A percentile compares a stretch with the other conserved stretches of the same genome.
Conservation (phyloP, 2,797 vertebrate genomes). For the Enteromius trimaculatus region DNA sequence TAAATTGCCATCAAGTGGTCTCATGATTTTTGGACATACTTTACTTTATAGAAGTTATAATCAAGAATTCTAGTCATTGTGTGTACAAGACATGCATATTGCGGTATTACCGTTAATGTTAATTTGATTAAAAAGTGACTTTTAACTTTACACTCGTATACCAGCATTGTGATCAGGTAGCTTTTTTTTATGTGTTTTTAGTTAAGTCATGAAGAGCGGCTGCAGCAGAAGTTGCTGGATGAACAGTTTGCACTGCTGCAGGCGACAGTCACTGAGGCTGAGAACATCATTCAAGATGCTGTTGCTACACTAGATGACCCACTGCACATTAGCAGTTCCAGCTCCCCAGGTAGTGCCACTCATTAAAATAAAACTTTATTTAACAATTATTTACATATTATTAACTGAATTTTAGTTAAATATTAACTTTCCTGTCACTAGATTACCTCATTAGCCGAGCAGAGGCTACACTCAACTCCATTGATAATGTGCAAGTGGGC, state of each 20-base stretch:
- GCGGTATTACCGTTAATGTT: not conserved
- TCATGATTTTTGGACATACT: not conserved
- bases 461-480: conserved; percentile 84
- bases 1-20: not conserved
- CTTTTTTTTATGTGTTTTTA: conserved; percentile 56
- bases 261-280: conserved; percentile 83
- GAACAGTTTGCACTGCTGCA: conserved; percentile 89
- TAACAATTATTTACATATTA: not conserved
- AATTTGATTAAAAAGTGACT: not conserved
- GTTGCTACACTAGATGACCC: conserved; percentile 90
- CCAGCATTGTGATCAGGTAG: no score
- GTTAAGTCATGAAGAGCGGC: conserved; percentile 82
- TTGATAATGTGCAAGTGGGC: conserved; percentile 83
- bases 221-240: conserved; percentile 88
- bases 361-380: not conserved
- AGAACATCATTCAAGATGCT: conserved; percentile 88
- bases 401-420: not conserved
- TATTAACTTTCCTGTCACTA: conserved; percentile 60
- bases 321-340: conserved; percentile 92
- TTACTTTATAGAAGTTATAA: not conserved
- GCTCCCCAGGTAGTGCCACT: conserved; percentile 86
- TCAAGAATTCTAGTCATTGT: no score
- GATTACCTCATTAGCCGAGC: conserved; percentile 93
- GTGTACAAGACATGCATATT: not conserved
- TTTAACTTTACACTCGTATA: not conserved